Base-by-base conservation (phyloP, 2,113 vertebrate species). In the Clarias magur region DNA sequence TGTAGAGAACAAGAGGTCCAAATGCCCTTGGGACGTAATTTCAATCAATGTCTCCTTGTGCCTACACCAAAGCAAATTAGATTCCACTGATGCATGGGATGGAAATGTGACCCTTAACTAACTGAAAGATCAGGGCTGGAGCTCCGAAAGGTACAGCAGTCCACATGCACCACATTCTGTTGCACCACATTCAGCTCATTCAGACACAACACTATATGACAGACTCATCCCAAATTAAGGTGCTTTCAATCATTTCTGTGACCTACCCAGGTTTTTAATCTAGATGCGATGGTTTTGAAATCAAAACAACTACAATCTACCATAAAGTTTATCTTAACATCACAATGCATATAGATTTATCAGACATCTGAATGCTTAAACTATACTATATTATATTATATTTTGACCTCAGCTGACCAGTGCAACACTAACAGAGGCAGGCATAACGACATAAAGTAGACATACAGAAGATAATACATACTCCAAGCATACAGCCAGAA, bases 21-120 rank as follows among this genome's bases (percentile, higher is more conserved):
- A 94, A 93, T 90, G 91, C 93, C 95, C 93, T 70, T 76, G 89
- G 94, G 95, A 93, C 89, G 80, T 90, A 91, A 94, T 95, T 94
- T 95, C 93, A 94, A 94, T 96, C 95, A 95, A 95, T 94, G 94
- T 96, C 95, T 95, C 93, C 93, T 95, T 94, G 95, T 96, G 93
- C 92, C 94, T 95, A 94, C 93, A 94, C 92, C 92, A 90, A 90
- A 91, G 91, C 92, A 95, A 94, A 95, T 95, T 94, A 95, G 92
- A 95, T 94, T 94, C 89, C 91, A 87, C 78, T 93, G 89, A 91
- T 89, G 92, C 94, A 93, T 92, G 90, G 93, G 90, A 88, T 91
- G 82, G 84, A 92, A 93, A 94, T 91, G 91, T 95, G 94, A 94
- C 95, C 94, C 93, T 91, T 94, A 93, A 93, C 93, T 94, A 93